phyloP scores from a whole-genome alignment of 2,797 vertebrate genomes.

The Gephyroberyx darwinii region DNA sequence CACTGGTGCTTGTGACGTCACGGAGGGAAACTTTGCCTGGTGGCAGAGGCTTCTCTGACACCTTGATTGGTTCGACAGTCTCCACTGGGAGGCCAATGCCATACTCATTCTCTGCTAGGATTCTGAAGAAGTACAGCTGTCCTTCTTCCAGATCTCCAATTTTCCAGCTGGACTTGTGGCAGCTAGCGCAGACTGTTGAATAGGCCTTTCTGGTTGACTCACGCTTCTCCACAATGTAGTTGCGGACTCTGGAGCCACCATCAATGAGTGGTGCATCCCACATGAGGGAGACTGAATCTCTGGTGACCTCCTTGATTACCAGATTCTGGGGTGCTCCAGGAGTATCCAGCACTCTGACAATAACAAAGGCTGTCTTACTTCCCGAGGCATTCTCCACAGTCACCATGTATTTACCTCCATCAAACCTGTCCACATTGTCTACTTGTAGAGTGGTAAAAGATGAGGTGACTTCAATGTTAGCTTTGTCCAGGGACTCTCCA shows the following conservation, averaged over 20 bases:
- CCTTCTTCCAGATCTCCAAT: conserved; percentile 93
- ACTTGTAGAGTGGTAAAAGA: conserved; percentile 93
- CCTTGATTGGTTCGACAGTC: conserved; percentile 92
- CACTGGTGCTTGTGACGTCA: conserved; percentile 91
- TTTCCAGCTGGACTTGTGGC: conserved; percentile 97
- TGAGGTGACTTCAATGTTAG: conserved; percentile 92
- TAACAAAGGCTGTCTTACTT: conserved; percentile 95
- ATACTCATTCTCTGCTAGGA: conserved; percentile 97
- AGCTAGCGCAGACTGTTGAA: conserved; percentile 93
- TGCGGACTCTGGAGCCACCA: conserved; percentile 95
- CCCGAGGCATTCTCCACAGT: conserved; percentile 95
- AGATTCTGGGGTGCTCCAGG: conserved; percentile 95
- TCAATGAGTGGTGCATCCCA: conserved; percentile 98
- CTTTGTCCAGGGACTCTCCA: conserved; percentile 91
- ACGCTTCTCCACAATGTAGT: conserved; percentile 97
- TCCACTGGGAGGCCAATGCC: conserved; percentile 96
- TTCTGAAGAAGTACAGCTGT: conserved; percentile 95
- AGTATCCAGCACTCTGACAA: conserved; percentile 95
- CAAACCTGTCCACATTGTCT: conserved; percentile 95
- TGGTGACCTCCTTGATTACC: conserved; percentile 92
- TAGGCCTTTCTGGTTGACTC: conserved; percentile 97
- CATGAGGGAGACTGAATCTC: conserved; percentile 93
- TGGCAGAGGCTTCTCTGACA: conserved; percentile 94
- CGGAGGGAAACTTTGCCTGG: conserved; percentile 94
- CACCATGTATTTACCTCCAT: conserved; percentile 95